These are phyloP conservation scores for Potamarius usumacintae DNA, from an alignment of 2,113 vertebrate species.

Conservation along the genomic window DNA sequence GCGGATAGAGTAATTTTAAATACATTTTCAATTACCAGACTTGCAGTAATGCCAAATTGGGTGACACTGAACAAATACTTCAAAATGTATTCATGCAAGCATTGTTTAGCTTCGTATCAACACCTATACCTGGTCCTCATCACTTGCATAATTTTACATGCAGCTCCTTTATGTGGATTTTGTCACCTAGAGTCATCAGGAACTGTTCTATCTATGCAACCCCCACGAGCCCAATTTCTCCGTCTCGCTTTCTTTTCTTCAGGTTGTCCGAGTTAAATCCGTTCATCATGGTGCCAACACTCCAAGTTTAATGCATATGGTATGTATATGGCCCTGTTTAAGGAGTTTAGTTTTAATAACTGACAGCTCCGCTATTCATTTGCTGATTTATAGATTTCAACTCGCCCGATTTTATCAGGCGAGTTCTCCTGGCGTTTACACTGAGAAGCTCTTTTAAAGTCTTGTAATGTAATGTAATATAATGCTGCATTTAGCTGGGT, in stretches of 20 bases:
- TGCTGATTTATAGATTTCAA: constrained; percentile 16
- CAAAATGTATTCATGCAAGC: not conserved
- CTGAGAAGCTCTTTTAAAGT: constrained; percentile 2
- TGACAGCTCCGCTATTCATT: not conserved
- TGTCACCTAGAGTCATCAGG: not conserved
- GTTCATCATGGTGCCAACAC: not conserved
- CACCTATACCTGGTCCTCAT: not conserved
- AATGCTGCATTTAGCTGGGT: constrained; percentile 31
- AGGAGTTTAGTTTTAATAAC: not conserved
- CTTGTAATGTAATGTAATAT: not conserved
- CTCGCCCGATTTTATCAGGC: constrained; percentile 14
- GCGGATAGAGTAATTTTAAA: not conserved
- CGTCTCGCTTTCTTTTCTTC: not conserved
- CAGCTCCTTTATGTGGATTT: constrained; percentile 7
- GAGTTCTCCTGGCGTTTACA: constrained; percentile 15
- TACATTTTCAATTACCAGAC: not conserved
- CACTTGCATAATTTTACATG: not conserved
- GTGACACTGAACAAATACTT: not conserved
- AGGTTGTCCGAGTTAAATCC: not conserved
- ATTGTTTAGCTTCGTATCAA: not conserved
- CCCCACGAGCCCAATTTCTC: not conserved
- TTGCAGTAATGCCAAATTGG: not conserved
- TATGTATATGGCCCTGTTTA: constrained; percentile 14
- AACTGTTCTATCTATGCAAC: not conserved
- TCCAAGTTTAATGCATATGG: not conserved